Conservation (phyloP, 2,797 vertebrate species). For the Halcyon chelicuti region DNA sequence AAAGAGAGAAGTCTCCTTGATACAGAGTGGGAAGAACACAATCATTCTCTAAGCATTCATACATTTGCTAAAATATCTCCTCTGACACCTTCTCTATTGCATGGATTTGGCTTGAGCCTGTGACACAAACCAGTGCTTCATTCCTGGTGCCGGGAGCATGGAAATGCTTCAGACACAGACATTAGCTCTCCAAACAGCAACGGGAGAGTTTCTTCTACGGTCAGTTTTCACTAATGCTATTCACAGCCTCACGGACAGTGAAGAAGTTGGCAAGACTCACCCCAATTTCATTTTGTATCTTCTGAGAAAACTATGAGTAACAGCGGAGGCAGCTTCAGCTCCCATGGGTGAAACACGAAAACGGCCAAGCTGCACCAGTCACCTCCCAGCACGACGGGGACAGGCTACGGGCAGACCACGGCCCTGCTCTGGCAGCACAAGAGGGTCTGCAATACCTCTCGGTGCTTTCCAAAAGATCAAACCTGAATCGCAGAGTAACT, state of each 20-base stretch:
- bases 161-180: background rate
- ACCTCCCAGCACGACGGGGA: background rate
- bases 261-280: background rate
- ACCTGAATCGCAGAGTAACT: background rate
- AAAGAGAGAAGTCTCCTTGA: background rate
- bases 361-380: rapidly evolving
- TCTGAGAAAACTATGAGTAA: background rate
- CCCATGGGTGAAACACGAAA: rapidly evolving
- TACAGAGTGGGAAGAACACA: background rate
- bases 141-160: rapidly evolving
- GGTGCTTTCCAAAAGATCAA: background rate
- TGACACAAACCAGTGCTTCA: background rate
- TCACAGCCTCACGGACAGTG: background rate
- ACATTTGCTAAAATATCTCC: background rate
- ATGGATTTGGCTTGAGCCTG: background rate
- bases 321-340: background rate
- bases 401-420: background rate
- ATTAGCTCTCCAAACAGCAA: background rate
- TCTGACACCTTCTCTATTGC: background rate
- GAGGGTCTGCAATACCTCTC: background rate
- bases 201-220: background rate
- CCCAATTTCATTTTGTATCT: background rate
- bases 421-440: background rate
- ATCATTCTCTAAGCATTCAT: background rate
- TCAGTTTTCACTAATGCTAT: background rate